Conservation (phyloP, 2,888 invertebrate species). For the Cryptus armator region DNA sequence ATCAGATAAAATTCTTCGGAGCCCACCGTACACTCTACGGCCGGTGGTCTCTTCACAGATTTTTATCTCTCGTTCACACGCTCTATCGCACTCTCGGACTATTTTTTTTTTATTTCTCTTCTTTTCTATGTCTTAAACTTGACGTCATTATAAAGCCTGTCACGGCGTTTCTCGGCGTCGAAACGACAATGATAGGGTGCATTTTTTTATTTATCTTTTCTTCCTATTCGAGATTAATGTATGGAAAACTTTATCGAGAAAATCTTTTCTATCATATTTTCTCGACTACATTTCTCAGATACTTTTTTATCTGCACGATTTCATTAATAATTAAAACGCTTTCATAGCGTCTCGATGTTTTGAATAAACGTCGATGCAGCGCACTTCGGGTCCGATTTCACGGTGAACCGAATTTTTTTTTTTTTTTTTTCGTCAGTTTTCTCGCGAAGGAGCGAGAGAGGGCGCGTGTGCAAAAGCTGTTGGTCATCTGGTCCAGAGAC, state of each 20-base stretch:
- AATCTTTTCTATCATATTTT: not conserved
- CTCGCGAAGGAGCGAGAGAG: slow-evolving; percentile 21
- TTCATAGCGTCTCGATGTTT: not conserved
- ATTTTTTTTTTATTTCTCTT: slow-evolving; percentile 31
- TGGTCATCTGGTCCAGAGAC: slow-evolving; percentile 76
- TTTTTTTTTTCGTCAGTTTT: slow-evolving; percentile 36
- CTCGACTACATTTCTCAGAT: not conserved
- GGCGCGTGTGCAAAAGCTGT: slow-evolving; percentile 71
- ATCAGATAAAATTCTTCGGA: slow-evolving; percentile 76
- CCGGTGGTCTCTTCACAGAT: slow-evolving; percentile 65
- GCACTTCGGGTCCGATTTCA: slow-evolving; percentile 49
- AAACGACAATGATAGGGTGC: slow-evolving; percentile 10
- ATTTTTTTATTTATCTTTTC: not conserved
- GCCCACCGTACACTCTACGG: slow-evolving; percentile 68
- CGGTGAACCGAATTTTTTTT: slow-evolving; percentile 21
- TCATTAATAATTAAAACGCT: not conserved
- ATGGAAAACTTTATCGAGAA: not conserved
- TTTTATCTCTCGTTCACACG: slow-evolving; percentile 73
- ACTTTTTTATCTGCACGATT: not conserved
- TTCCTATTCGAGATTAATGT: not conserved
- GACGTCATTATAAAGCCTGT: slow-evolving; percentile 75
- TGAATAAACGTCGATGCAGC: slow-evolving; percentile 23
- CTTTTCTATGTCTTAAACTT: slow-evolving; percentile 68
- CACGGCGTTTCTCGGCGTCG: not conserved
- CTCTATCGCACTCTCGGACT: slow-evolving; percentile 72